Percentiles rank a stretch among this genome's conserved stretches.
Conservation (phyloP, 2,888 invertebrate genomes). For the Xylophagus ater region DNA sequence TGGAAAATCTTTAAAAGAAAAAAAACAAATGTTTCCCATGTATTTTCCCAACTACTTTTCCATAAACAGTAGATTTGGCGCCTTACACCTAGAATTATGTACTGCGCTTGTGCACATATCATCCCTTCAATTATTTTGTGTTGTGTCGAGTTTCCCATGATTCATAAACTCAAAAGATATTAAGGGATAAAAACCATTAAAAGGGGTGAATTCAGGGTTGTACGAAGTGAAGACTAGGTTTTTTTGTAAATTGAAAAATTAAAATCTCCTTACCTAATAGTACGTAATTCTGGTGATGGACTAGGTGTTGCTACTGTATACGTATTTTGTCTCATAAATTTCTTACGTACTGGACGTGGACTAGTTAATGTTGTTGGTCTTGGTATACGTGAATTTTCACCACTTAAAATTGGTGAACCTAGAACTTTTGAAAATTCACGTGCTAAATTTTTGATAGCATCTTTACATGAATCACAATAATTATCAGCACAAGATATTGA, state of each 20-base stretch:
- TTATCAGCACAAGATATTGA: constrained; percentile 43
- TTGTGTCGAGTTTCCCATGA: too few species aligned
- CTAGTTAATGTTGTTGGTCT: constrained; percentile 34
- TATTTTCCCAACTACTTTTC: too few species aligned
- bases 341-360: constrained; percentile 32
- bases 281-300: constrained; percentile 24
- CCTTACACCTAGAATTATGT: too few species aligned
- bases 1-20: too few species aligned
- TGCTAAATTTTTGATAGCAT: constrained; percentile 44
- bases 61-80: too few species aligned
- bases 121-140: too few species aligned
- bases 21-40: too few species aligned
- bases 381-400: constrained; percentile 27
- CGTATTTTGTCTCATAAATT: constrained; percentile 35
- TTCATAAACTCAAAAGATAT: too few species aligned
- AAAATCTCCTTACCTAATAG: constrained; percentile 29
- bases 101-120: too few species aligned
- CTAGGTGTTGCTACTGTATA: constrained; percentile 31
- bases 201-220: constrained; percentile 15
- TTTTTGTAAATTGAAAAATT: too few species aligned
- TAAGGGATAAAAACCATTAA: constrained; percentile 14
- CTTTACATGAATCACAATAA: constrained; percentile 51
- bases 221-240: neutral
- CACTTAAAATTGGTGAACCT: constrained; percentile 7
- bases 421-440: constrained; percentile 34